Conservation (phyloP, 37 sponge, comb jelly and placozoan species). For the Theonella swinhoei region DNA sequence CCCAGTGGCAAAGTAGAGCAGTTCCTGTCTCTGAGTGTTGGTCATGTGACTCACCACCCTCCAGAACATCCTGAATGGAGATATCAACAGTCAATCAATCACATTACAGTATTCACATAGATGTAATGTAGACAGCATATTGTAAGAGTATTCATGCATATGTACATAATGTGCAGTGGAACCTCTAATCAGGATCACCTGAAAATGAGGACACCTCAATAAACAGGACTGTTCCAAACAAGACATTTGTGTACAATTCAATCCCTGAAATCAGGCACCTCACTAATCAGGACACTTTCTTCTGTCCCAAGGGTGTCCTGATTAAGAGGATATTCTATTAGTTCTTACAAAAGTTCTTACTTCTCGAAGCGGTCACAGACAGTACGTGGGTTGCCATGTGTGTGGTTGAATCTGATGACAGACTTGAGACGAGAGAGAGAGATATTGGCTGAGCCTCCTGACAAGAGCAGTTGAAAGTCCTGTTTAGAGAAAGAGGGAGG, state of each 20-base stretch:
- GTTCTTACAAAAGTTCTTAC: no score
- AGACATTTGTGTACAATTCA: no score
- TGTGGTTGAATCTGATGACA: constrained; percentile 76
- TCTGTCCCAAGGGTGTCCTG: no score
- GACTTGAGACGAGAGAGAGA: constrained; percentile 72
- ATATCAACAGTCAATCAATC: not conserved
- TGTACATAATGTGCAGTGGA: no score
- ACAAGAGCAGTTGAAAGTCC: constrained; percentile 92
- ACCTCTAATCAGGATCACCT: no score
- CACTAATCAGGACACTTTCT: no score
- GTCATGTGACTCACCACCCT: constrained; percentile 91
- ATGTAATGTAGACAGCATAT: not conserved
- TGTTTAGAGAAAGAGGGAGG: constrained; percentile 9
- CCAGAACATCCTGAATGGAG: constrained; percentile 83
- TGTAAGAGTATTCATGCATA: constrained; percentile 3
- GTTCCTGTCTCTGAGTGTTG: constrained; percentile 88
- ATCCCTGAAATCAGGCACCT: no score
- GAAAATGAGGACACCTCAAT: no score
- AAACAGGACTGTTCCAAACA: no score
- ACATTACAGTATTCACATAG: not conserved
- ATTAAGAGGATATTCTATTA: no score
- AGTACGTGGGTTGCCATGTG: constrained; percentile 37
- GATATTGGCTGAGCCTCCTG: constrained; percentile 88
- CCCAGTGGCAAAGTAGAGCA: constrained; percentile 97
- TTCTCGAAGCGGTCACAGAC: constrained; percentile 75